Conservation (phyloP, 2,797 vertebrate genomes). For the Darevskia nairensis region DNA sequence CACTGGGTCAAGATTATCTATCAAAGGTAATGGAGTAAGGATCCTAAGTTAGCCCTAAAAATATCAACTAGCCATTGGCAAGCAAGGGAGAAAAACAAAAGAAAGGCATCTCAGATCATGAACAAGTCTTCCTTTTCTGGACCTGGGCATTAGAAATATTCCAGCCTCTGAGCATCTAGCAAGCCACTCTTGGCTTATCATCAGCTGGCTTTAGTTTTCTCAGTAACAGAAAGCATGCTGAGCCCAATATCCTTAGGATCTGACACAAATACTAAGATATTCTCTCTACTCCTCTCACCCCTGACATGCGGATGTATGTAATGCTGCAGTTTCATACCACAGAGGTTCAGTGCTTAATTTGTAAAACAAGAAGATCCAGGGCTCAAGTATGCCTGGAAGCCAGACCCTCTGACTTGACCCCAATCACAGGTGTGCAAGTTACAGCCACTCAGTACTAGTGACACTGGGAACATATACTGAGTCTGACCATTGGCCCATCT, state of each 20-base stretch:
- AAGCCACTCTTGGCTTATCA: background rate
- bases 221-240: background rate
- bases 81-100: background rate
- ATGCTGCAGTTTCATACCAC: background rate
- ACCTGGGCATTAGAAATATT: background rate
- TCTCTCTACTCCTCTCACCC: background rate
- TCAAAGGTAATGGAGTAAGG: background rate
- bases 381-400: background rate
- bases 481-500: no score
- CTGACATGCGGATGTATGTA: background rate
- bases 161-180: background rate
- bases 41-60: background rate
- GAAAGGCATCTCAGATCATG: background rate
- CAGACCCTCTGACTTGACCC: background rate
- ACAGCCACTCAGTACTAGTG: background rate
- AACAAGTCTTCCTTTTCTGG: background rate
- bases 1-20: background rate
- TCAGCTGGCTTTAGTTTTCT: background rate
- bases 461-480: background rate
- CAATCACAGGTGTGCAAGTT: background rate
- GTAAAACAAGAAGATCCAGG: background rate
- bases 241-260: no score
- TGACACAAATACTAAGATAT: background rate
- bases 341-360: background rate
- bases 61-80: background rate